These are phyloP conservation scores for Leptarthrus brevirostris DNA, from an alignment of 2,888 invertebrate genomes.

Conservation along the genomic window DNA sequence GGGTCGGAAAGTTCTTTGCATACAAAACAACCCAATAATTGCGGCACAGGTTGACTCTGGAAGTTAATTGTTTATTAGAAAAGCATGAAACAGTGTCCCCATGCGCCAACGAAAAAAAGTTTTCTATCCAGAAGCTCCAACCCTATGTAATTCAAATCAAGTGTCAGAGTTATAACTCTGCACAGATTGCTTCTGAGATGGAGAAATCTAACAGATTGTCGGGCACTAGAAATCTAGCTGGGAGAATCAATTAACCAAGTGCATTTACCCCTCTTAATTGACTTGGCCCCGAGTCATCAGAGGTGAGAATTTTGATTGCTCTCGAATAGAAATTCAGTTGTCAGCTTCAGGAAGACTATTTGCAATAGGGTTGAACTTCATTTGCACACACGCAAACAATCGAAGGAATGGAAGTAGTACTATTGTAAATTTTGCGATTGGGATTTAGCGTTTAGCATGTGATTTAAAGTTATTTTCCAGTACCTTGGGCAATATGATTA, in stretches of 20 bases:
- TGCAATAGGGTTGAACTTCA: neutral
- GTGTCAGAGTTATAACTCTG: neutral
- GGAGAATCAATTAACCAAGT: conserved; percentile 29
- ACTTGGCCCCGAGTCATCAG: neutral
- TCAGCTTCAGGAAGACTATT: too few species aligned
- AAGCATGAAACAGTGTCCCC: neutral
- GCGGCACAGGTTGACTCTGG: conserved; percentile 32
- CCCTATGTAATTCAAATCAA: neutral
- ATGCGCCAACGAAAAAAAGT: neutral
- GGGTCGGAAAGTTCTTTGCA: neutral
- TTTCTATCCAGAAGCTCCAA: too few species aligned
- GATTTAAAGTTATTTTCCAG: too few species aligned
- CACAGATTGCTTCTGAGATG: neutral
- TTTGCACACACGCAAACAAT: neutral
- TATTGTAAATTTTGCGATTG: too few species aligned
- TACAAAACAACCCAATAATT: conserved; percentile 9
- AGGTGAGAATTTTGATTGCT: neutral
- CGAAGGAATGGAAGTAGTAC: too few species aligned
- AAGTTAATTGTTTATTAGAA: neutral
- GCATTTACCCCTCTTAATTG: conserved; percentile 30
- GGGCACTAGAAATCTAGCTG: neutral
- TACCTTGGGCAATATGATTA: too few species aligned
- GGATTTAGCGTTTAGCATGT: too few species aligned
- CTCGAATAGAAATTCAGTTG: too few species aligned
- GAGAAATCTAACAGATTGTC: neutral